phyloP scores from a whole-genome alignment of 2,113 vertebrate genomes.

The Salvelinus namaycush region DNA sequence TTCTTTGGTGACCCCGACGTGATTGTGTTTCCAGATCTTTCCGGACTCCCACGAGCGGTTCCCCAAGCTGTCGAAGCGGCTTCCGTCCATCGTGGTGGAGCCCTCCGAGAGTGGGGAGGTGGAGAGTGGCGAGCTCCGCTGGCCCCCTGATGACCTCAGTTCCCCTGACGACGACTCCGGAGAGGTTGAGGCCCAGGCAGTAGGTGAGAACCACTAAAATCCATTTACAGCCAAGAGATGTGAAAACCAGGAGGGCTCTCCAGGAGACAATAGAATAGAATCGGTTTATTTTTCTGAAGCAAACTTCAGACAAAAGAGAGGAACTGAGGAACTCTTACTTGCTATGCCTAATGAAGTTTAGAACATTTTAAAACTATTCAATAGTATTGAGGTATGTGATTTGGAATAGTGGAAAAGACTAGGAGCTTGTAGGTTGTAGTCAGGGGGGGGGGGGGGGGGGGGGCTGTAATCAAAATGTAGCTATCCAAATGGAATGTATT shows the following conservation, averaged over 20 bases:
- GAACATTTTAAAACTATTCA: too few species aligned
- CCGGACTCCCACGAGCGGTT: constrained; percentile 78
- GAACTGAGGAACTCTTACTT: too few species aligned
- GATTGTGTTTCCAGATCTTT: constrained; percentile 66
- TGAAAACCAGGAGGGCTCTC: neutral
- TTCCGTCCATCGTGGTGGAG: constrained; percentile 83
- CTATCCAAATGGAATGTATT: neutral
- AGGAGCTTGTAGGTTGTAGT: neutral
- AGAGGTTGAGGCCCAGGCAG: constrained; percentile 30
- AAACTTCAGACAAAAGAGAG: too few species aligned
- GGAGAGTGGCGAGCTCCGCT: constrained; percentile 83
- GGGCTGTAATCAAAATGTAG: neutral
- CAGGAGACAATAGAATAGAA: too few species aligned
- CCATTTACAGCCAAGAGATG: neutral
- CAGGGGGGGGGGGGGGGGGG: too few species aligned
- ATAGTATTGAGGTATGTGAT: too few species aligned
- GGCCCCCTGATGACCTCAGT: constrained; percentile 81
- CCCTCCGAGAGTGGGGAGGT: constrained; percentile 80
- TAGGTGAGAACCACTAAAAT: constrained; percentile 16
- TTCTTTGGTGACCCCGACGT: neutral
- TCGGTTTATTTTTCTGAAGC: too few species aligned
- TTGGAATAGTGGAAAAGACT: neutral
- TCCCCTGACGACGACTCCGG: constrained; percentile 66
- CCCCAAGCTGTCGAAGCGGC: constrained; percentile 80
- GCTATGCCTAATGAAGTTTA: too few species aligned